Base-by-base conservation (phyloP, 2,888 invertebrate genomes). In the Venustoraphidia nigricollis region DNA sequence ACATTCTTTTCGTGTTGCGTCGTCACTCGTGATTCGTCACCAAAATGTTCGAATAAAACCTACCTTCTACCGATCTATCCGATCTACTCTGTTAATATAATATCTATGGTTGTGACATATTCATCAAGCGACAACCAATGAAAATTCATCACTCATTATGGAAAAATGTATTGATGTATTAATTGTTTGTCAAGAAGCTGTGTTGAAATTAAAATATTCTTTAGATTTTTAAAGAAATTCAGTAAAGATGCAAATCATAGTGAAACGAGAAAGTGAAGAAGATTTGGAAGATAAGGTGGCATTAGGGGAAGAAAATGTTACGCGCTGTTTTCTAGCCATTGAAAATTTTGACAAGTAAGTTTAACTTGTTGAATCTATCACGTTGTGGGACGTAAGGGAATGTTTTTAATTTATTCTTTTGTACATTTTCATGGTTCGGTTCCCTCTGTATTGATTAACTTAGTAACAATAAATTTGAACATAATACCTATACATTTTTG, bases 1-100 rank as follows among this genome's bases (percentile, higher is more conserved):
- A 51, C 47, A 44, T 36, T 47, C 1, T 42, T 44, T 42, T 44
- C 40, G 36, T 37, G 43, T 52, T 11, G 40, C 27, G 5, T 27
- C 17, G 17, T 17, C 17, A 4, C n/a, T 17, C 17, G 17, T 17
- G 17, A 3, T 17, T 17, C 17, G 17, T 17, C 17, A 17, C 17
- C 4, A 17, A n/a, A n/a, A n/a, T n/a, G n/a, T n/a, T n/a, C n/a
- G n/a, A n/a, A n/a, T n/a, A n/a, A n/a, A n/a, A n/a, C n/a, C n/a
- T n/a, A n/a, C n/a, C n/a, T n/a, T n/a, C n/a, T n/a, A n/a, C n/a
- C n/a, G n/a, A n/a, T 27, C 27, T 27, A 27, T n/a, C 27, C 27
- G 27, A 27, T 27, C 27, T 27, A 27, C 27, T 27, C 6, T 27
- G 5, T 27, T 27, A 27, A 27, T 27, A 27, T 27, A 17, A 27